A percentile compares a stretch with the other conserved stretches of the same genome.
phyloP scores from a whole-genome alignment of 2,113 vertebrate species.

The Micronycteris hirsuta region DNA sequence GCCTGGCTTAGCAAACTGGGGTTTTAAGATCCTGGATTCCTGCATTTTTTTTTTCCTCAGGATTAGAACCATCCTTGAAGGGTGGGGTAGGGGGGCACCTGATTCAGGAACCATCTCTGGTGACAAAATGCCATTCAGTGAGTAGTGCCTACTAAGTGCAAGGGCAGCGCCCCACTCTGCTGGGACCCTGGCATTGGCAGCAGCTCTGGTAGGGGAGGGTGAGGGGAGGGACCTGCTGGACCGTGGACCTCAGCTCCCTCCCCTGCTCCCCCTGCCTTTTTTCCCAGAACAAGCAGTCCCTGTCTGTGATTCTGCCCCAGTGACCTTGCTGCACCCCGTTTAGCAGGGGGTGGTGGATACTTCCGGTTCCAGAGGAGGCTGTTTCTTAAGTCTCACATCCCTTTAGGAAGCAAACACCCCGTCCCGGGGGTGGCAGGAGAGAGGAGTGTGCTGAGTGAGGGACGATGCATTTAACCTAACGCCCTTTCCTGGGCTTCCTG shows the following conservation, averaged over 20 bases:
- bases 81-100: background rate
- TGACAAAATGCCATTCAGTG: accelerated
- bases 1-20: background rate
- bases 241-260: background rate
- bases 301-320: too few species aligned
- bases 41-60: background rate
- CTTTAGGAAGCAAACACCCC: background rate
- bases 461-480: accelerated
- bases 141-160: accelerated
- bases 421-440: background rate
- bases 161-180: too few species aligned
- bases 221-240: too few species aligned
- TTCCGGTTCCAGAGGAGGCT: background rate
- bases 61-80: background rate
- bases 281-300: background rate
- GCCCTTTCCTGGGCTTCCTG: background rate
- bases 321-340: background rate
- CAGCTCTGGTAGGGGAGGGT: too few species aligned
- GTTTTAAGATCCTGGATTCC: background rate
- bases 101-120: background rate
- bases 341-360: background rate
- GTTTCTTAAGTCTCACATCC: background rate
- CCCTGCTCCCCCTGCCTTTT: background rate
- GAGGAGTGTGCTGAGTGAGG: background rate
- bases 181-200: background rate